phyloP scores from a whole-genome alignment of 2,113 vertebrate genomes.

The Hippocampus mohnikei region DNA sequence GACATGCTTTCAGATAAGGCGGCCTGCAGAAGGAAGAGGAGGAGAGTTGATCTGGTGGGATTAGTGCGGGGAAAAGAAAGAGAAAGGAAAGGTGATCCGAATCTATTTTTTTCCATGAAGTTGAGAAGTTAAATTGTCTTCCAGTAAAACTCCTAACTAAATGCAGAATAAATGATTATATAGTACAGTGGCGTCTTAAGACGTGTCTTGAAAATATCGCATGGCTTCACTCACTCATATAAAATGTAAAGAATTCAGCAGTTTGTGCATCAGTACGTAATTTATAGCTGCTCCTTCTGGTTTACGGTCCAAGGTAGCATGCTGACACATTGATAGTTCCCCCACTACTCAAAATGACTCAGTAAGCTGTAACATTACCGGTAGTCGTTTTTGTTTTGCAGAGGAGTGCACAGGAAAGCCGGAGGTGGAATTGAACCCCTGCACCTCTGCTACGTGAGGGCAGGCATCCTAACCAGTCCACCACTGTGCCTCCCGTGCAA shows the following conservation, averaged over 20 bases:
- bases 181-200: not conserved
- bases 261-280: not conserved
- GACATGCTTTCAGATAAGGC: slow-evolving; percentile 57
- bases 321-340: too few relatives aligned
- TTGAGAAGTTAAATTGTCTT: not conserved
- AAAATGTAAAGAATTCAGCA: not conserved
- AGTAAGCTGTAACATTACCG: too few relatives aligned
- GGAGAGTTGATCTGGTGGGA: slow-evolving; percentile 40
- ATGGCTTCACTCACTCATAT: not conserved
- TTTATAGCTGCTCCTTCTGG: too few relatives aligned
- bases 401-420: too few relatives aligned
- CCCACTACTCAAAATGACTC: too few relatives aligned
- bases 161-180: not conserved
- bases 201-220: not conserved
- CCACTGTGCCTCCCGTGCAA: too few relatives aligned
- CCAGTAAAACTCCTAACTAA: not conserved
- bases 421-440: too few relatives aligned
- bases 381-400: too few relatives aligned
- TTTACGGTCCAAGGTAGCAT: too few relatives aligned
- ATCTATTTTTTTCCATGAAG: not conserved
- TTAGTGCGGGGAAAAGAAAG: slow-evolving; percentile 29
- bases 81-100: slow-evolving; percentile 8
- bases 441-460: too few relatives aligned
- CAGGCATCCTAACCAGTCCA: too few relatives aligned
- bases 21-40: slow-evolving; percentile 34